phyloP scores from a whole-genome alignment of 2,888 invertebrate species.

The Drosophila hawaiiensis region DNA sequence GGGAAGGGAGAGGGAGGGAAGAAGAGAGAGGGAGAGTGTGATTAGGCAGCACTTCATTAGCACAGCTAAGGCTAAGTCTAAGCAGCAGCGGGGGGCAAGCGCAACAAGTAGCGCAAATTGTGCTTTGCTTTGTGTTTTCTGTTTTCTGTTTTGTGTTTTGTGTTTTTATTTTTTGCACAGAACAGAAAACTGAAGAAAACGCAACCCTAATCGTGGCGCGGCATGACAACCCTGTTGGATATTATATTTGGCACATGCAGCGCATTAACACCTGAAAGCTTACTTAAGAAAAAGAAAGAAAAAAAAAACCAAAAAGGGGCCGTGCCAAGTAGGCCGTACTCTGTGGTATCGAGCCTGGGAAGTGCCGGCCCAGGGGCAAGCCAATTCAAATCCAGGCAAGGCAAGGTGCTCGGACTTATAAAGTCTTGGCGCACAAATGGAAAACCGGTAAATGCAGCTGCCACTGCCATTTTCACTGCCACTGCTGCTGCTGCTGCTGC shows the following conservation, averaged over 20 bases:
- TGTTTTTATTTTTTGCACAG: conserved; percentile 27
- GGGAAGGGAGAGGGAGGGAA: neutral
- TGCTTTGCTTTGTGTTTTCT: neutral
- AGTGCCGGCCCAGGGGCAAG: conserved; percentile 65
- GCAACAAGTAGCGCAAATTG: conserved; percentile 65
- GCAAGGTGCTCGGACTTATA: conserved; percentile 35
- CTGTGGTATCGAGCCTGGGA: conserved; percentile 67
- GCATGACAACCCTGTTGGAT: conserved; percentile 58
- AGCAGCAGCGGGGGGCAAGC: conserved; percentile 23
- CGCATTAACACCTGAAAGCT: conserved; percentile 70
- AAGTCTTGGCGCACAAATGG: conserved; percentile 7
- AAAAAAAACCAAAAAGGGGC: conserved; percentile 29
- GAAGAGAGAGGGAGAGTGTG: neutral
- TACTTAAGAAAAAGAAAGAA: neutral
- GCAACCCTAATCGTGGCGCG: conserved; percentile 35
- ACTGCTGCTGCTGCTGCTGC: conserved; percentile 14
- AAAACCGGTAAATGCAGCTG: conserved; percentile 60
- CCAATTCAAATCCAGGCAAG: conserved; percentile 2
- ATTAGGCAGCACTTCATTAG: conserved; percentile 67
- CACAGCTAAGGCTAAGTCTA: conserved; percentile 7
- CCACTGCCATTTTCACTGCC: conserved; percentile 22
- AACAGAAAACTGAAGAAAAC: conserved; percentile 26
- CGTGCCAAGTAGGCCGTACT: conserved; percentile 33
- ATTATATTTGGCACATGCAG: conserved; percentile 51
- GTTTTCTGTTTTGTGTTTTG: neutral